Evolutionary conservation across 2,113 vertebrate species (phyloP).

Genomic region (Excalfactoria chinensis): DNA sequence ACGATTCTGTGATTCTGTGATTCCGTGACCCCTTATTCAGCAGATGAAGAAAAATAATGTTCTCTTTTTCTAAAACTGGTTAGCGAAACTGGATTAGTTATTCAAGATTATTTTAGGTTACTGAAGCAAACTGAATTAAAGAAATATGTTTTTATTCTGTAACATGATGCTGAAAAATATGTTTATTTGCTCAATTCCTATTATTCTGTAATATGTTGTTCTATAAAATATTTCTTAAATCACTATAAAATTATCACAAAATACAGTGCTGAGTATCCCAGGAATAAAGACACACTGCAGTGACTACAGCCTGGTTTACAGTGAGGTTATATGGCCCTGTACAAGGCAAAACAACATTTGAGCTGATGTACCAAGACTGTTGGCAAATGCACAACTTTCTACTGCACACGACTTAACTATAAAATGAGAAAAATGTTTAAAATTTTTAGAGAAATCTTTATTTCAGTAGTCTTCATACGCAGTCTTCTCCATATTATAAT

Average conservation of each 20-base stretch:
- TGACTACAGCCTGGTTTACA: neutral
- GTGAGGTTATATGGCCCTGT: rapidly evolving
- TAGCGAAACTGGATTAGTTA: neutral
- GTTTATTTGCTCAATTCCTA: neutral
- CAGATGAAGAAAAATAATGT: neutral
- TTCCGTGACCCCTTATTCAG: neutral
- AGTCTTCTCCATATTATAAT: neutral
- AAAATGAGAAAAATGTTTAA: neutral
- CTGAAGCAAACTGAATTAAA: neutral
- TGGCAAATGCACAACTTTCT: neutral
- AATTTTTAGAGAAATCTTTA: neutral
- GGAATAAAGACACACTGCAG: neutral
- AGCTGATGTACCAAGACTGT: neutral
- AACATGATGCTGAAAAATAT: rapidly evolving
- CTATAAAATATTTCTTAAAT: neutral
- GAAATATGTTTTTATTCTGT: neutral
- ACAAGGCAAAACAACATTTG: neutral
- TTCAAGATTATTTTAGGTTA: neutral
- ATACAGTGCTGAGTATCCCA: neutral
- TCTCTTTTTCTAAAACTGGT: neutral
- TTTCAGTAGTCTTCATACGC: neutral
- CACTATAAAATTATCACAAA: neutral
- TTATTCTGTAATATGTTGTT: neutral
- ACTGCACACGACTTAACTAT: neutral
- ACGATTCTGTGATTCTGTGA: too few species aligned